A percentile compares a stretch with the other conserved stretches of the same genome.
phyloP scores from a whole-genome alignment of 2,888 invertebrate species.

The Pristionchus fissidentatus region DNA sequence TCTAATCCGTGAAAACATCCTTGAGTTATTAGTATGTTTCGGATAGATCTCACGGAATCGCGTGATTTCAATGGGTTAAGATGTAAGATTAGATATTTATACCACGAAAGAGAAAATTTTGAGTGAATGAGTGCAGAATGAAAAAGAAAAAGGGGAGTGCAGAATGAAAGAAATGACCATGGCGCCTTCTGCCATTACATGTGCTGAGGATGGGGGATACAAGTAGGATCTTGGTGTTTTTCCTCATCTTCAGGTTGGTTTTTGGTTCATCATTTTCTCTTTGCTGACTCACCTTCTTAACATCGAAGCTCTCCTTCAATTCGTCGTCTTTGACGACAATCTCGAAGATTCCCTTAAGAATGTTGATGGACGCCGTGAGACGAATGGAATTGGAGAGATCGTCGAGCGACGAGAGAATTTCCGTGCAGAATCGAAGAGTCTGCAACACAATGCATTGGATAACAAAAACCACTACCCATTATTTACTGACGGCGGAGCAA shows the following conservation, averaged over 20 bases:
- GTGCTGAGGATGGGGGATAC: too few relatives aligned
- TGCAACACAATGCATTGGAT: conserved; percentile 12
- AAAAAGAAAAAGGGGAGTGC: too few relatives aligned
- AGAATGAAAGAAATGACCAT: too few relatives aligned
- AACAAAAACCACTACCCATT: neutral
- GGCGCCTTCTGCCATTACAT: too few relatives aligned
- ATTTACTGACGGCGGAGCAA: too few relatives aligned
- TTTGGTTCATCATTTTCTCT: neutral
- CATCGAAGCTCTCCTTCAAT: neutral
- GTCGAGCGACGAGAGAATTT: conserved; percentile 13
- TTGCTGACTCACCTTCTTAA: neutral
- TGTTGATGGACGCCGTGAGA: conserved; percentile 43
- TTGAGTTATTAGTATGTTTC: too few relatives aligned
- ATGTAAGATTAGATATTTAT: too few relatives aligned
- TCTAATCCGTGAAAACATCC: neutral
- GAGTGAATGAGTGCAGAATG: too few relatives aligned
- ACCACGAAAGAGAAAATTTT: too few relatives aligned
- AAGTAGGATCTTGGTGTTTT: too few relatives aligned
- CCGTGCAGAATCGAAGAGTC: conserved; percentile 15
- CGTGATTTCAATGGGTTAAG: too few relatives aligned
- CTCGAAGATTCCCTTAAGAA: conserved; percentile 31
- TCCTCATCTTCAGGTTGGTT: neutral
- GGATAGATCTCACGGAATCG: too few relatives aligned
- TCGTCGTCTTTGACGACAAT: conserved; percentile 25
- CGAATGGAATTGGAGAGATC: conserved; percentile 17